Evolutionary conservation across 2,888 invertebrate species (phyloP).

Genomic region (Epirrita christyi): DNA sequence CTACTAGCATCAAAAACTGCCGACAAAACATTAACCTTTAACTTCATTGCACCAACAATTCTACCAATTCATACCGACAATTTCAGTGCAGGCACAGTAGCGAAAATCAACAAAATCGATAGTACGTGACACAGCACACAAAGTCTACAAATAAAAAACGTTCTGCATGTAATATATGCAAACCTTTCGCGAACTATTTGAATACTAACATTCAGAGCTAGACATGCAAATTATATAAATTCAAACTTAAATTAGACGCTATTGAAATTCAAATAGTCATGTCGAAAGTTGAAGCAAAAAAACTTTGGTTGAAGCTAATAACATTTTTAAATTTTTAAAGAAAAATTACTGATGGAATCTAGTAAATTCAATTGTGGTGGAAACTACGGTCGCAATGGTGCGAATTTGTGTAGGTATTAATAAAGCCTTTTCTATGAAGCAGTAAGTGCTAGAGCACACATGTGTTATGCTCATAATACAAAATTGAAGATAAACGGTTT

Average conservation of each 20-base stretch:
- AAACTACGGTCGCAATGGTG: slow-evolving; percentile 56
- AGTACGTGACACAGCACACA: slow-evolving; percentile 39
- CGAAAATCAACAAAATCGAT: slow-evolving; percentile 49
- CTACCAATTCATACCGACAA: slow-evolving; percentile 10
- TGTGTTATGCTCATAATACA: slow-evolving; percentile 3
- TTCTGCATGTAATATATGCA: slow-evolving; percentile 60
- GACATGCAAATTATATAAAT: slow-evolving; percentile 58
- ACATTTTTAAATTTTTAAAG: slow-evolving; percentile 7
- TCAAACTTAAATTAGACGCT: slow-evolving; percentile 26
- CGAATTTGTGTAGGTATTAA: slow-evolving; percentile 83
- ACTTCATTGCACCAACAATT: slow-evolving; percentile 6
- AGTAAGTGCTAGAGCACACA: slow-evolving; percentile 14
- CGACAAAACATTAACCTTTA: slow-evolving; percentile 7
- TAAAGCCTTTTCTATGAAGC: slow-evolving; percentile 59
- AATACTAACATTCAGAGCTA: slow-evolving; percentile 55
- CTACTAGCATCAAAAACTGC: neutral
- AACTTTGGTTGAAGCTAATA: slow-evolving; percentile 8
- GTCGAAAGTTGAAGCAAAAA: slow-evolving; percentile 2
- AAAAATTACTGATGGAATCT: slow-evolving; percentile 20
- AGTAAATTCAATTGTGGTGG: slow-evolving; percentile 32
- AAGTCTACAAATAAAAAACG: slow-evolving; percentile 44
- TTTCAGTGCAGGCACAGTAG: slow-evolving; percentile 18
- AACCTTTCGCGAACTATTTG: slow-evolving; percentile 59
- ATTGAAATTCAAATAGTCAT: slow-evolving; percentile 22
- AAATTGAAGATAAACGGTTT: neutral